Evolutionary conservation across 2,888 invertebrate species (phyloP).

Genomic region (Eupithecia insigniata): DNA sequence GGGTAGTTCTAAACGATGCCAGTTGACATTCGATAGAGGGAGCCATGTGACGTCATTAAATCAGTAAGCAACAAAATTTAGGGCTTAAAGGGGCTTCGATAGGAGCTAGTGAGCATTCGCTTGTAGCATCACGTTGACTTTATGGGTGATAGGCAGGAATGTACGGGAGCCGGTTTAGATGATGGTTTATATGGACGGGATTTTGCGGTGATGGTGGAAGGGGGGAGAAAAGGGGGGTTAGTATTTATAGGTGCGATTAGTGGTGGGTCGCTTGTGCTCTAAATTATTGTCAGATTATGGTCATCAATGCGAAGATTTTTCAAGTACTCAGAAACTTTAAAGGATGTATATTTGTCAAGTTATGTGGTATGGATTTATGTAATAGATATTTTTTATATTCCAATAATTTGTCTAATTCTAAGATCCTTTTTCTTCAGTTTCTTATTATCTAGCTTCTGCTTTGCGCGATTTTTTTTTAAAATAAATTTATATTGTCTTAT

Average conservation of each 20-base stretch:
- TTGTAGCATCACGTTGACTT: slow-evolving; percentile 51
- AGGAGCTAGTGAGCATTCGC: slow-evolving; percentile 52
- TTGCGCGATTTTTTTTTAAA: too few relatives aligned
- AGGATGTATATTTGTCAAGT: too few relatives aligned
- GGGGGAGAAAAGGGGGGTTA: background rate
- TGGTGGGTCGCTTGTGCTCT: background rate
- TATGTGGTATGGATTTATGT: too few relatives aligned
- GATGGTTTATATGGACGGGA: slow-evolving; percentile 30
- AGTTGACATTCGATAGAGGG: slow-evolving; percentile 84
- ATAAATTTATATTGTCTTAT: too few relatives aligned
- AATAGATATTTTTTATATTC: too few relatives aligned
- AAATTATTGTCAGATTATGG: background rate
- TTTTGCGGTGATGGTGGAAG: slow-evolving; percentile 5
- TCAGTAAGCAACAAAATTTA: slow-evolving; percentile 81
- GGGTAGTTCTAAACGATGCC: slow-evolving; percentile 61
- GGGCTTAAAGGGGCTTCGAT: slow-evolving; percentile 70
- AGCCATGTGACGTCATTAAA: slow-evolving; percentile 82
- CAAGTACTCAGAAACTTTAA: background rate
- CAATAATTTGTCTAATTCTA: too few relatives aligned
- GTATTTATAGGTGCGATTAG: background rate
- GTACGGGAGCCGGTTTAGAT: slow-evolving; percentile 36
- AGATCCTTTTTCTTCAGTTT: too few relatives aligned
- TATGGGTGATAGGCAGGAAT: slow-evolving; percentile 43
- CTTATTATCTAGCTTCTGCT: too few relatives aligned
- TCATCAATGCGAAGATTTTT: background rate